Base-by-base conservation (phyloP, 1,140 invertebrate genomes). In the Idris sp. region DNA sequence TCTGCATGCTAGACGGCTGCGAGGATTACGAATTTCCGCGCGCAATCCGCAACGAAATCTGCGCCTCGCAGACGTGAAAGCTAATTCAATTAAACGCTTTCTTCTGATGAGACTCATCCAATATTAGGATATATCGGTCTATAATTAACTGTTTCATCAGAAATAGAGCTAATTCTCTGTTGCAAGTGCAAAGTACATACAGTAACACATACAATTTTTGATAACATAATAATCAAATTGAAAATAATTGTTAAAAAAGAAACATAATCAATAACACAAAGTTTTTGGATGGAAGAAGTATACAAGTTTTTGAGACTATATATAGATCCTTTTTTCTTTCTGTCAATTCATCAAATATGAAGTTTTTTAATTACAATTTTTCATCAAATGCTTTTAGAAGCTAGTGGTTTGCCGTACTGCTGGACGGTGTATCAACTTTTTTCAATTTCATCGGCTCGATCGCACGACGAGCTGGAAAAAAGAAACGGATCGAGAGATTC, bases 1-100 rank as follows among this genome's bases (percentile, higher is more conserved):
- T 69, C 73, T 69, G 73, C 73, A 75, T 64, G 73, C 44, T 68
- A 69, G 64, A 69, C 64, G 62, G 19, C 6, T n/a, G 28, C 71
- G 71, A 38, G 73, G 73, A 75, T 75, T 75, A 75, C 73, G 73
- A 75, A 75, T 75, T 75, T 75, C 71, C 56, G 62, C 62, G 56
- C 56, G 58, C 62, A 68, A 62, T 74, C 49, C 72, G 51, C 64
- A 69, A 46, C 65, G 53, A 75, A 75, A 69, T 69, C 73, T 69
- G 73, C 64, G 62, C 35, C 49, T 43, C 49, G 43, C 48, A 19
- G 26, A 46, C 33, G 53, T 18, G 58, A 31, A 53, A 38, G 51
- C 2, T 71, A 71, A 71, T 76, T 76, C 56, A 76, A 71, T 76
- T 76, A 71, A 71, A 71, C 40, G 59, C 48, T 46, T 68, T 65